phyloP scores from a whole-genome alignment of 2,113 vertebrate genomes.

The Carlito syrichta region DNA sequence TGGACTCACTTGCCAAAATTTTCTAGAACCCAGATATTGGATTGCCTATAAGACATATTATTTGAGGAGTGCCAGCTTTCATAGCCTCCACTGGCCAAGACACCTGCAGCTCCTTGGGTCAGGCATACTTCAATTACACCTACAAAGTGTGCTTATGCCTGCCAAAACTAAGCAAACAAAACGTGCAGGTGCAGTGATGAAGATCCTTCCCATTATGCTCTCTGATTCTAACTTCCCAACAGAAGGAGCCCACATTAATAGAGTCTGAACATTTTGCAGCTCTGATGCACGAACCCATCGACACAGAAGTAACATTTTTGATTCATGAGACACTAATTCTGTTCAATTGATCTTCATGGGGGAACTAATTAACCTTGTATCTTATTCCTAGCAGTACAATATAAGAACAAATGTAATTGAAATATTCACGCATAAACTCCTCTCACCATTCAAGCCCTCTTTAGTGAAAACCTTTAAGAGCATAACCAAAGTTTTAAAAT shows the following conservation, averaged over 20 bases:
- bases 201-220: neutral
- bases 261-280: neutral
- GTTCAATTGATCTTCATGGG: slow-evolving; percentile 20
- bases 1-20: neutral
- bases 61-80: neutral
- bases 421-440: slow-evolving; percentile 20
- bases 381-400: slow-evolving; percentile 23
- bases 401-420: slow-evolving; percentile 15
- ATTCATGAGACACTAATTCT: slow-evolving; percentile 51
- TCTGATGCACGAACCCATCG: neutral
- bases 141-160: neutral
- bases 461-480: neutral
- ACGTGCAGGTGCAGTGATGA: slow-evolving; percentile 28
- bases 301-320: slow-evolving; percentile 39
- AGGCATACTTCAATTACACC: neutral
- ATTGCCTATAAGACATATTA: neutral
- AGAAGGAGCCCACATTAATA: neutral
- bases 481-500: neutral
- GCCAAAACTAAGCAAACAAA: slow-evolving; percentile 46
- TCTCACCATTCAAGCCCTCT: neutral
- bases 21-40: neutral
- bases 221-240: neutral
- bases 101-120: neutral
- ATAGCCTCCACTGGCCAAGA: neutral
- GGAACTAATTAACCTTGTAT: slow-evolving; percentile 56